These are phyloP conservation scores for Automeris io DNA, from an alignment of 2,888 invertebrate genomes.

Conservation along the genomic window DNA sequence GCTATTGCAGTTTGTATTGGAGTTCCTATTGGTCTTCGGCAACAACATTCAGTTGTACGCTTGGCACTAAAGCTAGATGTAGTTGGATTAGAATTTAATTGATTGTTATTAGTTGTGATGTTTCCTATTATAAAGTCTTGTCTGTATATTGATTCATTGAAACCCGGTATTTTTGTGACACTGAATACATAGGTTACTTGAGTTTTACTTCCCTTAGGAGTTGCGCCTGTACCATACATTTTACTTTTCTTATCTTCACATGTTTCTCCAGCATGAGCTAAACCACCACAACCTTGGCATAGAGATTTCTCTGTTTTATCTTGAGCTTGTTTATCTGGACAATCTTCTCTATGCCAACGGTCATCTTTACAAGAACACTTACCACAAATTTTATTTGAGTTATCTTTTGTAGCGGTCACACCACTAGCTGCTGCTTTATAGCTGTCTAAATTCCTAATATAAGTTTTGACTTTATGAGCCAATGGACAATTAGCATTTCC, in stretches of 20 bases:
- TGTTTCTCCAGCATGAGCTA: constrained; percentile 36
- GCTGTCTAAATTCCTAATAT: constrained; percentile 52
- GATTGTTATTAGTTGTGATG: constrained; percentile 19
- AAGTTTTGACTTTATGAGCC: constrained; percentile 60
- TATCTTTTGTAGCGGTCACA: constrained; percentile 28
- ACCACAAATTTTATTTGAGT: constrained; percentile 51
- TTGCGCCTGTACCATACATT: constrained; percentile 37
- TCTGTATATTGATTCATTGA: constrained; percentile 34
- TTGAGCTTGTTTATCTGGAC: constrained; percentile 32
- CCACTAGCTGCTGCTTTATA: constrained; percentile 44
- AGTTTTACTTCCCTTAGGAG: constrained; percentile 38
- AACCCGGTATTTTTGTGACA: constrained; percentile 34
- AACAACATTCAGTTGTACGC: constrained; percentile 23
- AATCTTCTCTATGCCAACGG: constrained; percentile 51
- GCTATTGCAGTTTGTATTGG: constrained; percentile 12
- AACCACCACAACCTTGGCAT: constrained; percentile 50
- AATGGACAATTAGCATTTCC: constrained; percentile 60
- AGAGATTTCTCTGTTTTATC: constrained; percentile 13
- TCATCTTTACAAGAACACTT: constrained; percentile 60
- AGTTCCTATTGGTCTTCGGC: constrained; percentile 15
- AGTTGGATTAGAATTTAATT: constrained; percentile 7
- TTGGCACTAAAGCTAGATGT: constrained; percentile 13
- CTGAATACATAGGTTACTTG: constrained; percentile 41
- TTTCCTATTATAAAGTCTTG: constrained; percentile 37
- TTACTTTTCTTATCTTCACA: constrained; percentile 46